phyloP scores from a whole-genome alignment of 2,113 vertebrate genomes.

The Regulus satrapa region DNA sequence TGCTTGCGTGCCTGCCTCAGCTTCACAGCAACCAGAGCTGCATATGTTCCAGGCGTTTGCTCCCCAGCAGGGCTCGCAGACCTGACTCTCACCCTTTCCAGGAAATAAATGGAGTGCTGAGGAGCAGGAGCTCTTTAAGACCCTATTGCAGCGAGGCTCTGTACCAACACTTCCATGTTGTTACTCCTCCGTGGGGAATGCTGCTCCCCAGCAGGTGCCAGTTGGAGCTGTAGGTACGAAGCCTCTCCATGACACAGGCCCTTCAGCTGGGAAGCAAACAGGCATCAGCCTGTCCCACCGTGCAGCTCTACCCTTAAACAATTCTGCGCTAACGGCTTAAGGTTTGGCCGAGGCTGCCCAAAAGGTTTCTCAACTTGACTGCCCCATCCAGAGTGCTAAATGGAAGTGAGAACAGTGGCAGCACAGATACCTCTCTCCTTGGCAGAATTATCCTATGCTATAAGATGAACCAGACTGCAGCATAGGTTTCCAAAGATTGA shows the following conservation, averaged over 20 bases:
- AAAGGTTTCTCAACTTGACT: background rate
- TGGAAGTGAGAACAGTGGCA: background rate
- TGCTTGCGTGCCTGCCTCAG: constrained; percentile 24
- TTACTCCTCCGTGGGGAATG: background rate
- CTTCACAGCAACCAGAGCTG: constrained; percentile 1
- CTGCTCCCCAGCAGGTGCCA: background rate
- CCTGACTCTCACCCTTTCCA: constrained; percentile 31
- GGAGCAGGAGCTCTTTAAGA: background rate
- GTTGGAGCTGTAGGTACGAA: background rate
- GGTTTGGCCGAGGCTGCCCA: background rate
- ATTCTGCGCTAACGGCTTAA: background rate
- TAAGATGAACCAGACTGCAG: background rate
- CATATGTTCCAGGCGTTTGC: constrained; percentile 51
- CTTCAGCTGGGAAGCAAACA: background rate
- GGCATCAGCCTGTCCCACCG: background rate
- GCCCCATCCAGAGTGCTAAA: background rate
- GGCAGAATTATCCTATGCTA: background rate
- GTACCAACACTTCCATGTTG: background rate
- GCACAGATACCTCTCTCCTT: background rate
- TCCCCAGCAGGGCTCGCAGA: constrained; percentile 30
- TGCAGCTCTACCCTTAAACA: background rate
- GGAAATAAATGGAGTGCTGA: constrained; percentile 42
- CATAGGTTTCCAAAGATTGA: background rate
- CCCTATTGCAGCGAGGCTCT: background rate
- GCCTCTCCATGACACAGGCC: background rate